Base-by-base conservation (phyloP, 2,888 invertebrate species). In the Drosophila nr. perissopoda region DNA sequence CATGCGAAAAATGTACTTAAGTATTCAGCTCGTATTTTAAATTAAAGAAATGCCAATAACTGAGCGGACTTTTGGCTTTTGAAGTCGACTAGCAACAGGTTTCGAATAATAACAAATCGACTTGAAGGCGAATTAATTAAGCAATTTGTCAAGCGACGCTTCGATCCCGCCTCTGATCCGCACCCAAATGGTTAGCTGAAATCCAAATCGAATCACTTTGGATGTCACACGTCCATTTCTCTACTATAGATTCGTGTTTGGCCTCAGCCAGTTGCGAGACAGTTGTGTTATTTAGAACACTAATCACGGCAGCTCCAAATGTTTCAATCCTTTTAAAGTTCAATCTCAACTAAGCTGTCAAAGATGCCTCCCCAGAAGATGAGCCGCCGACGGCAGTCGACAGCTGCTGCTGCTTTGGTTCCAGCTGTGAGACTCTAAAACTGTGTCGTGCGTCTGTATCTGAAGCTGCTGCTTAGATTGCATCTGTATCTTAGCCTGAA, bases 101-200 rank as follows among this genome's bases (percentile, higher is more conserved):
- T 88, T 45, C 45, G 59, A 70, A 68, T 54, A 66, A 73, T 70
- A 72, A 81, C 77, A 87, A 89, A 85, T 81, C 70, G 82, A 70
- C 87, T 72, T 87, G 75, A 56, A 68, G 65, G 72, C 66, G 80
- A 65, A 82, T 90, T 87, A 87, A 90, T 87, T 88, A 88, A 88
- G 89, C 82, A 87, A 87, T 87, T 87, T 87, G 90, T 90, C 89
- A 88, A 67, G 79, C 69, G 56, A 68, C 89, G 64, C 65, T 69
- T 83, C 75, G 75, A 52, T 54, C 31, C 57, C 54, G 56, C 66
- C 63, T 11, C 49, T 48, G 34, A 51, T 29, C 36, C 31, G 31
- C 49, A 61, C 73, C 59, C 65, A 57, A 56, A 38, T 56, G 59
- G 62, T 40, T 52, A 49, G n/a, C 49, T 33, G 40, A n/a, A 27